Conservation (phyloP, 2,888 invertebrate genomes). For the Brenthis daphne region DNA sequence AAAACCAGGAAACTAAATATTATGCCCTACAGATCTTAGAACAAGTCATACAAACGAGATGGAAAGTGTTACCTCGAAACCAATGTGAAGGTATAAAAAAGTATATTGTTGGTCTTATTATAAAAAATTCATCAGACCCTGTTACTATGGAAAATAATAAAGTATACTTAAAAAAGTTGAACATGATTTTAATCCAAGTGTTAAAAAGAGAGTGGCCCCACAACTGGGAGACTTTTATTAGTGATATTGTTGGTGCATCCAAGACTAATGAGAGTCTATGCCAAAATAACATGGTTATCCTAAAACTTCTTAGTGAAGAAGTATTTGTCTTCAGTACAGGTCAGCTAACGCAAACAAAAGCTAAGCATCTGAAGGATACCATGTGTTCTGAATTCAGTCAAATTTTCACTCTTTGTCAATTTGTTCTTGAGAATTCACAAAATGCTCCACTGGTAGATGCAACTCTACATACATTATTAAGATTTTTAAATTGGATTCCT, state of each 20-base stretch:
- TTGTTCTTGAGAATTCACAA: constrained; percentile 98
- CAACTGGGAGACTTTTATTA: constrained; percentile 99
- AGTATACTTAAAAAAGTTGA: constrained; percentile 98
- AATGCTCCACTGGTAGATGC: constrained; percentile 98
- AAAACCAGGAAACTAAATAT: constrained; percentile 99
- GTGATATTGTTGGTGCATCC: constrained; percentile 99
- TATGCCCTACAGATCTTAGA: constrained; percentile 99
- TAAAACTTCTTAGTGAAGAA: constrained; percentile 98
- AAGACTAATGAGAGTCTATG: constrained; percentile 99
- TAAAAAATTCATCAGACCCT: constrained; percentile 97
- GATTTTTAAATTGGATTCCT: constrained; percentile 99
- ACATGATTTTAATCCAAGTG: constrained; percentile 99
- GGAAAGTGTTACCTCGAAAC: constrained; percentile 99
- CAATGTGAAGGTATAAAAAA: constrained; percentile 99
- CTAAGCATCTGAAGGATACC: constrained; percentile 99
- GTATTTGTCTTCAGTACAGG: constrained; percentile 99
- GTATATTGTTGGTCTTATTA: constrained; percentile 98
- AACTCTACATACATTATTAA: constrained; percentile 96
- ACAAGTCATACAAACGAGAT: constrained; percentile 98
- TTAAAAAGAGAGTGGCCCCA: constrained; percentile 99
- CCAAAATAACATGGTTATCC: constrained; percentile 99
- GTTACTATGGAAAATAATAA: constrained; percentile 94
- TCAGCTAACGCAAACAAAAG: constrained; percentile 99
- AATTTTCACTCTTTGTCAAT: constrained; percentile 98
- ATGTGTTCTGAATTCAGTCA: constrained; percentile 99